Conservation (phyloP, 2,797 vertebrate genomes). For the Philypnodon macrostomus region DNA sequence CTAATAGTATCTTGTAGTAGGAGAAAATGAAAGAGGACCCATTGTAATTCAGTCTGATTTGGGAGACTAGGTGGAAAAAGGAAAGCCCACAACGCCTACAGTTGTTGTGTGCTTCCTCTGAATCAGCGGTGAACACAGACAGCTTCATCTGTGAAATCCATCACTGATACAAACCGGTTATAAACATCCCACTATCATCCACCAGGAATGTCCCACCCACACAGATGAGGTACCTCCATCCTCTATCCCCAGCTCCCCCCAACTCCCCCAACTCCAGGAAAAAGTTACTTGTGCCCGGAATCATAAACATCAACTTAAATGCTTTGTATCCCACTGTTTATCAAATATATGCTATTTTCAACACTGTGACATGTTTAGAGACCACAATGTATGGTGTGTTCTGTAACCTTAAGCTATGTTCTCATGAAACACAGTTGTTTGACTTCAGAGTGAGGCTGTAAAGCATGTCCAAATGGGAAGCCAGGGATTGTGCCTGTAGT, state of each 20-base stretch:
- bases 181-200: conserved; percentile 56
- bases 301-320: conserved; percentile 8
- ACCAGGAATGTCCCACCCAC: conserved; percentile 63
- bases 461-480: conserved; percentile 48
- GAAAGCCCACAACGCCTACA: conserved; percentile 37
- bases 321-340: conserved; percentile 9
- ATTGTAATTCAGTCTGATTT: conserved; percentile 3
- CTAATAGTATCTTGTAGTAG: too few species aligned
- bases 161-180: conserved; percentile 56
- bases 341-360: conserved; percentile 9
- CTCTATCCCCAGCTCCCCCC: conserved; percentile 27
- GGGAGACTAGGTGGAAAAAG: conserved; percentile 10
- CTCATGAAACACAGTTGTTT: conserved; percentile 29
- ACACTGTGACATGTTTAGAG: conserved; percentile 20
- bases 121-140: conserved; percentile 38
- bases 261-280: conserved; percentile 10
- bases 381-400: conserved; percentile 26
- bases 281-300: conserved; percentile 41
- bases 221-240: too few species aligned
- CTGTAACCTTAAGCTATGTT: conserved; percentile 44
- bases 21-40: too few species aligned
- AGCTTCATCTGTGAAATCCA: conserved; percentile 62
- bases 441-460: conserved; percentile 46
- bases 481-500: conserved; percentile 18
- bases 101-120: conserved; percentile 41